Base-by-base conservation (phyloP, 1,140 invertebrate genomes). In the Philopotamus ludificatus region DNA sequence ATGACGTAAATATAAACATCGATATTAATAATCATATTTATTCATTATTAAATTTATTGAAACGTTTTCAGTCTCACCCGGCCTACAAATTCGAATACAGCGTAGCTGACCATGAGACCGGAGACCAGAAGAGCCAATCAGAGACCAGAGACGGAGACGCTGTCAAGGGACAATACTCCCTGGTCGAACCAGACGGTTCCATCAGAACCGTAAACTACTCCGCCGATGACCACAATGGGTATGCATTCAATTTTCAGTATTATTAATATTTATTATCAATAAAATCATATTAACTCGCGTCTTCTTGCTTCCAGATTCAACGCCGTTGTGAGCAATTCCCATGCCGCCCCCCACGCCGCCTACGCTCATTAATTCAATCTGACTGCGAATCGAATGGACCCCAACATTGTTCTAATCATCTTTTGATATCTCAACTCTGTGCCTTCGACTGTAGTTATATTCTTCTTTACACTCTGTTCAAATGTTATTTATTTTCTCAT, bases 211-310 rank as follows among this genome's bases (percentile, higher is more conserved):
- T 80, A 4, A 74, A 78, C 59, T 82, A 77, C 70, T 78, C 76
- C n/a, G 76, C 78, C 41, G 79, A 81, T 73, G 73, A 80, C 23
- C 74, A 81, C 54, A 82, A 81, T 51, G 81, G 81, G 54, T 83
- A 59, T 61, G 12, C 49, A 50, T 26, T 21, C 2, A 34, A 15
- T 28, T 7, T 57, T n/a, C n/a, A 49, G n/a, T 49, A 15, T 39
- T 59, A 12, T 34, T 34, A 7, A 7, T 34, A 34, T 57, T 34
- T 15, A 39, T 16, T 54, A 12, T 26, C 22, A 34, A 51, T 42
- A 2, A 20, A 12, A 51, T 51, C 3, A 51, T 51, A 2, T 47
- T 62, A 25, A 1, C n/a, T n/a, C n/a, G n/a, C n/a, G n/a, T n/a
- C n/a, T n/a, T n/a, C n/a, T n/a, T n/a, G n/a, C 16, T 71, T 72